Base-by-base conservation (phyloP, 2,888 invertebrate genomes). In the Parnassius glacialis region DNA sequence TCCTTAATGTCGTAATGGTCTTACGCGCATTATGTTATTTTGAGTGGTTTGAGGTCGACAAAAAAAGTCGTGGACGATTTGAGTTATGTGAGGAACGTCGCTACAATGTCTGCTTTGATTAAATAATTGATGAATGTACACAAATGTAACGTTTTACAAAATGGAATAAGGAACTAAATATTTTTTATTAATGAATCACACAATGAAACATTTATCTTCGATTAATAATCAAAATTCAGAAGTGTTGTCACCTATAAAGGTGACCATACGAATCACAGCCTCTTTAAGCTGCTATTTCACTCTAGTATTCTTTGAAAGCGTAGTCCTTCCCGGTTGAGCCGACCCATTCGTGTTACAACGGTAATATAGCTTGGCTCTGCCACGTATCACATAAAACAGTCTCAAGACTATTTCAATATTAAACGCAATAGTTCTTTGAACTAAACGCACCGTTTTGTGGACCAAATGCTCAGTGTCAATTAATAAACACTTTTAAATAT, bases 21-120 rank as follows among this genome's bases (percentile, higher is more conserved):
- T 77, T 81, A 84, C 78, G 79, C 79, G 74, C 81, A 83, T 85
- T 85, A 84, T 79, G 79, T 79, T 83, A 81, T 82, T 84, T 83
- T 79, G 80, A 84, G 81, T 82, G 80, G 81, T 78, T 76, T 74
- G 74, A 68, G 68, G 67, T 62, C 64, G 70, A 82, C 77, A 85
- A 83, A 86, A 85, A 76, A 10, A 64, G 67, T 63, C 66, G 70
- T 43, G 75, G 78, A 78, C 76, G 77, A 81, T 83, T 76, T 77
- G 70, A 82, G 75, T 73, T 84, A 82, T 80, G 80, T 72, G 70
- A 66, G 76, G 76, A 77, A 79, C 76, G 74, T 64, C 59, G 12
- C 9, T 57, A 56, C 57, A 48, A 57, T 52, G 52, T 56, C 43
- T 42, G 45, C 48, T 54, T 56, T 57, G 51, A 64, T 60, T 60